Evolutionary conservation across 2,888 invertebrate genomes (phyloP).

Genomic region (Neria commutata): DNA sequence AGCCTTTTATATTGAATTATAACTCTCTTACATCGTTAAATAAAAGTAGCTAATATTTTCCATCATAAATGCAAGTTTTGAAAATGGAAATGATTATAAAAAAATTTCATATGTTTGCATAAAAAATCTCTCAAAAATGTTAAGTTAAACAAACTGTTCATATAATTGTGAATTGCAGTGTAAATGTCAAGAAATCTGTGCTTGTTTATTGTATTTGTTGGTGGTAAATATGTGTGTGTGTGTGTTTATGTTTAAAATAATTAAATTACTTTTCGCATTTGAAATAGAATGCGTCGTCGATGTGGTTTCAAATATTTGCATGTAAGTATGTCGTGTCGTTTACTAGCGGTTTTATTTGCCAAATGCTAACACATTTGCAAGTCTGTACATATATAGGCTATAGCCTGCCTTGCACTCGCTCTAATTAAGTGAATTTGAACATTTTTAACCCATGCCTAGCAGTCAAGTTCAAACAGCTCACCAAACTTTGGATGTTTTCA

Average conservation of each 20-base stretch:
- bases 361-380: conserved; percentile 3
- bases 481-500: no score
- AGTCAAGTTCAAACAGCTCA: no score
- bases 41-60: no score
- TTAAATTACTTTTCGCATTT: conserved; percentile 54
- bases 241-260: conserved; percentile 53
- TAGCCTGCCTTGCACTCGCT: not conserved
- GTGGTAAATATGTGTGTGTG: conserved; percentile 1
- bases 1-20: no score
- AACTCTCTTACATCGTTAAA: no score
- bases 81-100: no score
- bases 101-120: no score
- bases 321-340: conserved; percentile 26
- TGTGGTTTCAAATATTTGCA: conserved; percentile 30
- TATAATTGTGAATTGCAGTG: no score
- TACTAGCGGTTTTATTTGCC: conserved; percentile 17
- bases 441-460: no score
- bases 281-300: conserved; percentile 50
- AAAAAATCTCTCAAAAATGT: no score
- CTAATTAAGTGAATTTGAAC: not conserved
- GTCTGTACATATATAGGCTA: not conserved
- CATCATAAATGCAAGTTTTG: no score
- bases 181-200: conserved; percentile 18
- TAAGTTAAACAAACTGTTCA: no score
- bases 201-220: conserved; percentile 30